A percentile compares a stretch with the other conserved stretches of the same genome.
These are phyloP conservation scores for Baccha elongata DNA, from an alignment of 2,888 invertebrate genomes.

Conservation along the genomic window DNA sequence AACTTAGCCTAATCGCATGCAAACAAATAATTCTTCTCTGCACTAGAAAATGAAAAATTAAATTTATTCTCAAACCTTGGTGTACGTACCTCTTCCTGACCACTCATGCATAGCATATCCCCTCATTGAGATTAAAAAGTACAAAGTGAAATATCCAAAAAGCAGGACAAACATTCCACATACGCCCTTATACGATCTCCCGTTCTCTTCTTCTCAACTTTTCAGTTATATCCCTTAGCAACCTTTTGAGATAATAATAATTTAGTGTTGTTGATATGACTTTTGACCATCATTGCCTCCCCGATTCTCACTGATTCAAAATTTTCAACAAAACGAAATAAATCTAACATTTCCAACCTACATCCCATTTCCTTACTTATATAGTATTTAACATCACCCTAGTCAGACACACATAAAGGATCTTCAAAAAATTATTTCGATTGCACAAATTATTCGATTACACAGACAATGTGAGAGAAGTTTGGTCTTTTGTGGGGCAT, in stretches of 20 bases:
- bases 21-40: slow-evolving; percentile 51
- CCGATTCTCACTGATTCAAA: slow-evolving; percentile 68
- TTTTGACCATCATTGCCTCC: slow-evolving; percentile 82
- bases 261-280: slow-evolving; percentile 83
- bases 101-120: slow-evolving; percentile 67
- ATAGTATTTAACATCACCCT: neutral
- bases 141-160: slow-evolving; percentile 53
- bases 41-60: slow-evolving; percentile 50
- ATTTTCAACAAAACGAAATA: slow-evolving; percentile 56
- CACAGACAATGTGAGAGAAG: slow-evolving; percentile 75
- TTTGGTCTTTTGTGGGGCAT: slow-evolving; percentile 42
- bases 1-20: slow-evolving; percentile 61
- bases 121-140: slow-evolving; percentile 56
- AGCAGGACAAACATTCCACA: slow-evolving; percentile 64
- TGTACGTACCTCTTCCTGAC: slow-evolving; percentile 8
- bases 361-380: neutral
- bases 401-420: slow-evolving; percentile 10
- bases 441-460: slow-evolving; percentile 81
- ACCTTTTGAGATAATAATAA: slow-evolving; percentile 84
- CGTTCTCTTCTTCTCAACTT: slow-evolving; percentile 48
- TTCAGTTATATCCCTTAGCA: slow-evolving; percentile 75
- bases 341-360: slow-evolving; percentile 44
- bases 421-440: slow-evolving; percentile 78
- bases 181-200: slow-evolving; percentile 6
- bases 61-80: neutral